These are phyloP conservation scores for Stratiomys singularior DNA, from an alignment of 2,888 invertebrate genomes.

Conservation along the genomic window DNA sequence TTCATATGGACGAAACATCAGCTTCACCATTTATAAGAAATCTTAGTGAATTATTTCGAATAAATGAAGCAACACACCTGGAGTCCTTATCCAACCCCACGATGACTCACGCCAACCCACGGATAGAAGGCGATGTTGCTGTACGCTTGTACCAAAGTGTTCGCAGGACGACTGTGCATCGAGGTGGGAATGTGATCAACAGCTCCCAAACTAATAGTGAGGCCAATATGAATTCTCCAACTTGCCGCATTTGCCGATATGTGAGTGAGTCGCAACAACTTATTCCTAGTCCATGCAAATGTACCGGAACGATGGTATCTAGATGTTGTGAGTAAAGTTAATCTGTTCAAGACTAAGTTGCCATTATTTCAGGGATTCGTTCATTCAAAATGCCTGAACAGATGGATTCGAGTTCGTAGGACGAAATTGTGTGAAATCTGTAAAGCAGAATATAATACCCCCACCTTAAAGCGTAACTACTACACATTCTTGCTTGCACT, in stretches of 20 bases:
- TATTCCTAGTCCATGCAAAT: slow-evolving; percentile 61
- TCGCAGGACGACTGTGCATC: neutral
- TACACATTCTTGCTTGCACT: slow-evolving; percentile 58
- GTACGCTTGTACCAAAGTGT: slow-evolving; percentile 42
- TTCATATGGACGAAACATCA: neutral
- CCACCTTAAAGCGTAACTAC: slow-evolving; percentile 57
- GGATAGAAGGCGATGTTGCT: slow-evolving; percentile 13
- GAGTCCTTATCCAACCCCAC: neutral
- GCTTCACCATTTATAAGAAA: neutral
- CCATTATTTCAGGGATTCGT: slow-evolving; percentile 59
- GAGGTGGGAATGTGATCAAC: neutral
- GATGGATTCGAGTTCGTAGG: slow-evolving; percentile 61
- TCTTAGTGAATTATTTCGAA: slow-evolving; percentile 2
- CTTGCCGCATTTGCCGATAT: slow-evolving; percentile 63
- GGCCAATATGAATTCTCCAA: neutral
- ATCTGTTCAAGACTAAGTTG: neutral
- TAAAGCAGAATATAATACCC: slow-evolving; percentile 56
- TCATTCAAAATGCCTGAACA: slow-evolving; percentile 60
- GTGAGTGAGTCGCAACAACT: slow-evolving; percentile 59
- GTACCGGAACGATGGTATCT: slow-evolving; percentile 64
- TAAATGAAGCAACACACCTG: neutral
- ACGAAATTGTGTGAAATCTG: slow-evolving; percentile 62
- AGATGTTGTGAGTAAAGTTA: slow-evolving; percentile 48
- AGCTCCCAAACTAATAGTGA: neutral
- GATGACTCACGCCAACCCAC: neutral